Base-by-base conservation (phyloP, 2,113 vertebrate species). In the Genyomyrus donnyi region DNA sequence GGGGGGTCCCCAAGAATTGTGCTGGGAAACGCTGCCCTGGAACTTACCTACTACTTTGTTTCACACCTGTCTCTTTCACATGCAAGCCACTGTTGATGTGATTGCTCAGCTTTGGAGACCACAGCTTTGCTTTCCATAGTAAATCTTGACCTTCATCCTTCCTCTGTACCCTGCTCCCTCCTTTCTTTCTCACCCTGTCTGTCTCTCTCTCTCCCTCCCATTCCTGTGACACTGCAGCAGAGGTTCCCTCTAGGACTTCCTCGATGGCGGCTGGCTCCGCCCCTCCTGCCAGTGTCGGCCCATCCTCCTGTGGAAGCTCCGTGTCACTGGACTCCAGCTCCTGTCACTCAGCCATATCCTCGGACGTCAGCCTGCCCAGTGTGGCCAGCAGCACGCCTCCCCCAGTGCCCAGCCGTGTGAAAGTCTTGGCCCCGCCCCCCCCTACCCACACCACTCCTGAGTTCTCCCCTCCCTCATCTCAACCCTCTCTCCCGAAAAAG, bases 251-350 rank as follows among this genome's bases (percentile, higher is more conserved):
- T 91, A 93, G 94, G 91, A 90, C 89, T 58, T 95, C 94, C 88
- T 95, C 95, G 42, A 91, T 95, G 53, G 91, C 93, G 88, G 95
- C 96, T 0, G 95, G 94, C 89, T 50, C 96, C 91, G 95, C 95
- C 19, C 95, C 94, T 0, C 50, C 95, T 21, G 70, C 95, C 66
- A 96, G 95, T 92, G 94, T 94, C 0, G 94, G 95, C 5, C 96
- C 95, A 46, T 90, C 97, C 91, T 96, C 97, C 49, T 96, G 96
- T 0, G 90, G 96, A 90, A 98, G 97, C 95, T 97, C 96, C 0
- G 94, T 96, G 77, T 98, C 98, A 74, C 92, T 97, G 77, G 97
- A 98, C 88, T 98, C 97, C 0, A 92, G 97, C 92, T 98, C 96
- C 93, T 96, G 96, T 0, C 95, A 95, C 91, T 98, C 97, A 6